phyloP scores from a whole-genome alignment of 2,113 vertebrate genomes.

The Corythornis cristatus region DNA sequence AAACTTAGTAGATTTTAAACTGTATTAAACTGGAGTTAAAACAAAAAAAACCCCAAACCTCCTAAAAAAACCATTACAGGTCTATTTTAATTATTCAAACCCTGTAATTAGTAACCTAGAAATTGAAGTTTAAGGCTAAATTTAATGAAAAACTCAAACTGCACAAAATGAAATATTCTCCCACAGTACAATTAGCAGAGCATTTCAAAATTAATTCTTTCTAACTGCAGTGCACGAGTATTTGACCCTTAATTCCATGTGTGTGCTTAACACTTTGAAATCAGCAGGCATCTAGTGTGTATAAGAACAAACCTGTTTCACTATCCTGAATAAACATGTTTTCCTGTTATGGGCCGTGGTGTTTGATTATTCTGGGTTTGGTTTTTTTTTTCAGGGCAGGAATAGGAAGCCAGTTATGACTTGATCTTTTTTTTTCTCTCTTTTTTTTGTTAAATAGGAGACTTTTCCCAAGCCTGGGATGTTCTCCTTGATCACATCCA shows the following conservation, averaged over 20 bases:
- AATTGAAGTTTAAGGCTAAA: neutral
- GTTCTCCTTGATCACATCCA: constrained; percentile 97
- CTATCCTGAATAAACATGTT: neutral
- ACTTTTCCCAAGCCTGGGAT: constrained; percentile 98
- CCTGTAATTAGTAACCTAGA: neutral
- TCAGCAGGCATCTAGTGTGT: neutral
- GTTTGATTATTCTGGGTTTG: neutral
- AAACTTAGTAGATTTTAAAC: neutral
- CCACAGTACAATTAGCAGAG: neutral
- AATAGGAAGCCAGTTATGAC: neutral
- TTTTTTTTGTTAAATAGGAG: constrained; percentile 77
- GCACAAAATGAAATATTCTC: neutral
- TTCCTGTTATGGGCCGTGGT: neutral
- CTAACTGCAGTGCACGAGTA: neutral
- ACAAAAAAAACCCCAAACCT: neutral
- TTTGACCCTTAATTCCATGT: neutral
- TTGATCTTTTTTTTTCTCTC: neutral
- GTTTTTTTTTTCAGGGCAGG: neutral
- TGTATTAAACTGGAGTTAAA: neutral
- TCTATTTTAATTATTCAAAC: neutral
- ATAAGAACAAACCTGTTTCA: neutral
- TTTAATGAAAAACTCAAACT: neutral
- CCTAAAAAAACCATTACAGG: neutral
- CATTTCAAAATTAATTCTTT: neutral
- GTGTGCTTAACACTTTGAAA: neutral